Conservation (phyloP, 2,113 vertebrate species). For the Barnardius zonarius region DNA sequence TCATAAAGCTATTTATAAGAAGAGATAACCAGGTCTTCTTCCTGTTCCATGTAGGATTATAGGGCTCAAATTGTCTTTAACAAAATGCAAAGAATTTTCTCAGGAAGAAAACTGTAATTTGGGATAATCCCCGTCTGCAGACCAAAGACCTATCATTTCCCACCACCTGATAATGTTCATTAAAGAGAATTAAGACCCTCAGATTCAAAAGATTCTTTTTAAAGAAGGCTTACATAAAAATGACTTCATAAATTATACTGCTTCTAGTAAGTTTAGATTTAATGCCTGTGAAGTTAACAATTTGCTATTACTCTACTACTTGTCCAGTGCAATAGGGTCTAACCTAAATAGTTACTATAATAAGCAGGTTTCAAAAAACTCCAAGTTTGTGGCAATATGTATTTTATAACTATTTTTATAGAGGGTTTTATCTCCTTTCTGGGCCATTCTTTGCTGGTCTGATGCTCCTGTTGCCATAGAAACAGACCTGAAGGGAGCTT, state of each 20-base stretch:
- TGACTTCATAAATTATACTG: not conserved
- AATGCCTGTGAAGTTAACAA: not conserved
- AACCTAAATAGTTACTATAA: not conserved
- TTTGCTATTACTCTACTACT: not conserved
- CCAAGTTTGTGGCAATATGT: not conserved
- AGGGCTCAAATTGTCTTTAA: not conserved
- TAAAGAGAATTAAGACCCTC: not conserved
- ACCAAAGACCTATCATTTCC: not conserved
- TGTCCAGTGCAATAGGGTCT: not conserved
- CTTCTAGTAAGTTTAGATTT: not conserved
- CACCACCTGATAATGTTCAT: not conserved
- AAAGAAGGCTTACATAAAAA: not conserved
- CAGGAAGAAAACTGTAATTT: not conserved
- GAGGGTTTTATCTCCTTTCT: slow-evolving; percentile 30
- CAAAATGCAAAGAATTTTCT: not conserved
- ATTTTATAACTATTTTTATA: slow-evolving; percentile 6
- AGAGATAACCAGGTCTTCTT: not conserved
- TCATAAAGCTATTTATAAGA: not conserved
- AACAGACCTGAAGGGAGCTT: slow-evolving; percentile 50
- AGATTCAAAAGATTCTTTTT: not conserved
- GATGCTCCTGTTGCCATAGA: slow-evolving; percentile 60
- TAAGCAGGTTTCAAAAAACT: not conserved
- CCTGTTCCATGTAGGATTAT: not conserved
- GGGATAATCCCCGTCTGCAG: not conserved
- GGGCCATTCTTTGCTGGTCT: slow-evolving; percentile 41